Evolutionary conservation across 2,797 vertebrate species (phyloP).

Genomic region (Urosaurus nigricauda): DNA sequence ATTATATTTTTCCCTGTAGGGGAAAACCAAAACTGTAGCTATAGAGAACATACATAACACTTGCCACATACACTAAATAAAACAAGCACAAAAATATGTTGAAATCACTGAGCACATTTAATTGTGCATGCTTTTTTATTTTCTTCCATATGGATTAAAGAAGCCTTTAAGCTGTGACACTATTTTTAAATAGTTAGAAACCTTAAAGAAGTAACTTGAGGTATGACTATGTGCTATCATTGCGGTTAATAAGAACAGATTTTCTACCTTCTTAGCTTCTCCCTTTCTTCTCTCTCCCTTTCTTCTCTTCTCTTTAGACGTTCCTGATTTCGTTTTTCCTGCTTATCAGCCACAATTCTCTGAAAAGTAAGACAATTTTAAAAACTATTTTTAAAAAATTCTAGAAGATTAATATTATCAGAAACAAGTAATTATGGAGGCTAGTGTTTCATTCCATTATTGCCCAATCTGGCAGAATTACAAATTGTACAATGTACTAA

Average conservation of each 20-base stretch:
- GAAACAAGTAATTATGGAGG: neutral
- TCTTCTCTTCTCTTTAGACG: constrained; percentile 88
- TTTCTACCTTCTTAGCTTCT: constrained; percentile 85
- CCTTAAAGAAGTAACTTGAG: neutral
- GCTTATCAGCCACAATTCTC: constrained; percentile 96
- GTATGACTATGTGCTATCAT: neutral
- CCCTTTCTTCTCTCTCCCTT: constrained; percentile 85
- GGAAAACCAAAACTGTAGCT: neutral
- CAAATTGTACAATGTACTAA: neutral
- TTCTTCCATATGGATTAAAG: neutral
- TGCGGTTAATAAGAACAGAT: constrained; percentile 29
- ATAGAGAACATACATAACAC: neutral
- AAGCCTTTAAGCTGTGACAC: neutral
- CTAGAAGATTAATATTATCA: neutral
- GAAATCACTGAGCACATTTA: neutral
- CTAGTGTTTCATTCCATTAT: constrained; percentile 8
- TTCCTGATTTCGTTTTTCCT: constrained; percentile 90
- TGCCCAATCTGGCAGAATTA: constrained; percentile 7
- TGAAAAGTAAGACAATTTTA: constrained; percentile 72
- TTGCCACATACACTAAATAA: neutral
- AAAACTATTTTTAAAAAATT: neutral
- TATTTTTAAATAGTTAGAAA: neutral
- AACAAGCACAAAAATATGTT: neutral
- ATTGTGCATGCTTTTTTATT: neutral
- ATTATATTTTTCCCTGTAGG: neutral